A percentile compares a stretch with the other conserved stretches of the same genome.
These are phyloP conservation scores for Illadopsis cleaveri DNA, from an alignment of 2,113 vertebrate species.

Conservation along the genomic window DNA sequence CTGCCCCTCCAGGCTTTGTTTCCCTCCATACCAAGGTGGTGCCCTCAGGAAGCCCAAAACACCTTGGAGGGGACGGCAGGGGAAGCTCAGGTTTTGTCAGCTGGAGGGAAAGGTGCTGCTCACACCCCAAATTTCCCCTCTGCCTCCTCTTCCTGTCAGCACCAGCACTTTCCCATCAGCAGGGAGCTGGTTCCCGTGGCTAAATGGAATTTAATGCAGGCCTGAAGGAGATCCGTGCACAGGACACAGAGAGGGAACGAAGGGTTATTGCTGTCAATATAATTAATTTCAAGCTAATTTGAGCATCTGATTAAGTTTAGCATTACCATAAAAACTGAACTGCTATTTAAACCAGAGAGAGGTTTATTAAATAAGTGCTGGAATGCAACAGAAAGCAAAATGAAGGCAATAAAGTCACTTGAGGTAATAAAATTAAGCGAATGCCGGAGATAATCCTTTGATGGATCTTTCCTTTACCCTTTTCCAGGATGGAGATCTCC, in stretches of 20 bases:
- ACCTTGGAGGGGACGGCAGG: rapidly evolving
- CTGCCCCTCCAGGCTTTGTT: not conserved
- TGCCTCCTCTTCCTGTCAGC: rapidly evolving
- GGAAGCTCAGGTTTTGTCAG: not conserved
- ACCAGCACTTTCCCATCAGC: rapidly evolving
- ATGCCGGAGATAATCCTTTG: not conserved
- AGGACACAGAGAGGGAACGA: not conserved
- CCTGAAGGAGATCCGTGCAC: not conserved
- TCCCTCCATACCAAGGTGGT: not conserved
- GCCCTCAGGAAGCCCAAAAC: not conserved
- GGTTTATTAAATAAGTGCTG: conserved; percentile 42
- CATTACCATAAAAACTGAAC: conserved; percentile 44
- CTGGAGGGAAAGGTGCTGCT: not conserved
- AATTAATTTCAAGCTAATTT: conserved; percentile 64
- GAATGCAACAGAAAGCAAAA: conserved; percentile 42
- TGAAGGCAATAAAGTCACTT: conserved; percentile 43
- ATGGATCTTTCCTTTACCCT: not conserved
- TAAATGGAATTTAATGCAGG: not conserved
- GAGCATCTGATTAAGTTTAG: conserved; percentile 61
- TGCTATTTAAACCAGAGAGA: conserved; percentile 20
- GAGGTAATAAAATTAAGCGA: conserved; percentile 38
- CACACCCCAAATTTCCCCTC: rapidly evolving
- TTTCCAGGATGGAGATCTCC: not conserved
- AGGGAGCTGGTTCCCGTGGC: not conserved
- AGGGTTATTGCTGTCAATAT: conserved; percentile 32